phyloP scores from a whole-genome alignment of 2,888 invertebrate species.

The Apotomis turbidana region DNA sequence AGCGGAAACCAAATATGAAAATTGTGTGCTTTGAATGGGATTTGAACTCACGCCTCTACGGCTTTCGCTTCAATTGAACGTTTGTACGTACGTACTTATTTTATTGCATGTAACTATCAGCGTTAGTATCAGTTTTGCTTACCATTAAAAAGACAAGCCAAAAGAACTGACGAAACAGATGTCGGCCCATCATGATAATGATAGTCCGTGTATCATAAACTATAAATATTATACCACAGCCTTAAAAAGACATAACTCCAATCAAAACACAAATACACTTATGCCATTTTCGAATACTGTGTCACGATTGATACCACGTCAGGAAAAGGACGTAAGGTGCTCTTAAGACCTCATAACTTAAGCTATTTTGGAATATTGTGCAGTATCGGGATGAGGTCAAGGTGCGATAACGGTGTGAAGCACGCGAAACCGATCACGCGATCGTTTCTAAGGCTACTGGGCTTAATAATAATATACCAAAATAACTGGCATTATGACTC shows the following conservation, averaged over 20 bases:
- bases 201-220: conserved; percentile 70
- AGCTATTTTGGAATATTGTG: neutral
- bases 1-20: too few species aligned
- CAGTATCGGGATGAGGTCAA: conserved; percentile 61
- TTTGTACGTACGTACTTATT: too few species aligned
- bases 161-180: conserved; percentile 29
- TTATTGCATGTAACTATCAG: too few species aligned
- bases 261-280: neutral
- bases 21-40: too few species aligned
- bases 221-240: conserved; percentile 48
- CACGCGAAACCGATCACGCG: conserved; percentile 49
- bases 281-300: conserved; percentile 38
- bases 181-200: conserved; percentile 44
- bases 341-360: neutral
- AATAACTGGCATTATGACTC: neutral
- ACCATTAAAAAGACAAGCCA: neutral
- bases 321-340: neutral
- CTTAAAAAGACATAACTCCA: neutral
- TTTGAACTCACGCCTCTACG: too few species aligned
- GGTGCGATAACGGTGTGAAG: conserved; percentile 62
- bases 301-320: neutral
- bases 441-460: conserved; percentile 17
- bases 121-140: neutral
- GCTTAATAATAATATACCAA: conserved; percentile 3
- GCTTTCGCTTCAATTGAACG: too few species aligned